Evolutionary conservation across 1,140 invertebrate genomes (phyloP).

Genomic region (Cyclargus thomasi): DNA sequence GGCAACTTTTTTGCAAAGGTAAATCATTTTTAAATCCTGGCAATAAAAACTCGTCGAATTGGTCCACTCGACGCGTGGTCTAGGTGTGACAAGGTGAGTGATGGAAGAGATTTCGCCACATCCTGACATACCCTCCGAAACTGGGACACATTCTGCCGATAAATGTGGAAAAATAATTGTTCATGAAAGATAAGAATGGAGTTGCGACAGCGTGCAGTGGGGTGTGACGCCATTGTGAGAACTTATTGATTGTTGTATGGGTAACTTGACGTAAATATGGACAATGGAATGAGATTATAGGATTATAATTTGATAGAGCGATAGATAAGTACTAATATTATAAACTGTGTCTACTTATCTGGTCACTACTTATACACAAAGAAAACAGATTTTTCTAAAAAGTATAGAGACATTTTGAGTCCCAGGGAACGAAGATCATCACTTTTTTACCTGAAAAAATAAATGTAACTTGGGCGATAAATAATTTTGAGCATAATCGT

Average conservation of each 20-base stretch:
- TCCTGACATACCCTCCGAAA: constrained; percentile 9
- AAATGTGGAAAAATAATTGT: constrained; percentile 16
- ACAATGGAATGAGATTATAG: background rate
- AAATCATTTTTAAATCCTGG: background rate
- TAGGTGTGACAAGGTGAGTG: background rate
- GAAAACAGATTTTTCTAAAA: too few species aligned
- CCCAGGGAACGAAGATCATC: too few species aligned
- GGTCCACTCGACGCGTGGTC: background rate
- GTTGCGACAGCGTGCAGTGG: background rate
- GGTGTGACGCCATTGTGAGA: background rate
- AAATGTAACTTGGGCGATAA: too few species aligned
- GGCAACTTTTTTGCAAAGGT: background rate
- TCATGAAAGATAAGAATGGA: constrained; percentile 11
- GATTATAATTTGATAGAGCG: too few species aligned
- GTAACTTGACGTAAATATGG: background rate
- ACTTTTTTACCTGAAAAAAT: too few species aligned
- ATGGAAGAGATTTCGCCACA: background rate
- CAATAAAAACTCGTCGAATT: background rate
- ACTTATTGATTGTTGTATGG: constrained; percentile 6
- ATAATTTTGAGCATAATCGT: too few species aligned
- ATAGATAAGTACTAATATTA: too few species aligned
- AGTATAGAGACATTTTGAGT: too few species aligned
- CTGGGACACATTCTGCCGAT: constrained; percentile 12
- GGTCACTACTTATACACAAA: too few species aligned
- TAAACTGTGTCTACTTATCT: too few species aligned